phyloP scores from a whole-genome alignment of 2,113 vertebrate genomes.

The Turnix velox region DNA sequence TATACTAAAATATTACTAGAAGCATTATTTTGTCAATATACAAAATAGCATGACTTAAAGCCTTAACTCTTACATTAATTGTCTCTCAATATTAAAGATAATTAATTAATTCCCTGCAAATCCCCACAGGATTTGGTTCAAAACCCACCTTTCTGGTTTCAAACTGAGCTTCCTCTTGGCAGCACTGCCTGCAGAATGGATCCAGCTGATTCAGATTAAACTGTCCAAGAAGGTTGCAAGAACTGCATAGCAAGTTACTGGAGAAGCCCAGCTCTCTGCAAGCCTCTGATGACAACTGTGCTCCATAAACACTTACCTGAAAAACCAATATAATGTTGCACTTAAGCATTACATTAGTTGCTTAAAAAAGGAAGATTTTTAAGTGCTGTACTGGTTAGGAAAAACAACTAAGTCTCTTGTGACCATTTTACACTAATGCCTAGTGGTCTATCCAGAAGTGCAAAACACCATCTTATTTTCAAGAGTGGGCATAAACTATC shows the following conservation, averaged over 20 bases:
- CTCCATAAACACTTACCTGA: constrained; percentile 81
- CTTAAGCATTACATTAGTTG: background rate
- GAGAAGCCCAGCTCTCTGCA: constrained; percentile 96
- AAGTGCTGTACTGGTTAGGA: background rate
- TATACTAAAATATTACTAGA: background rate
- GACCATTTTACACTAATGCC: background rate
- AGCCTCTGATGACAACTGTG: constrained; percentile 88
- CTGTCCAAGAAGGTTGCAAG: constrained; percentile 91
- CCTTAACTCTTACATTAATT: background rate
- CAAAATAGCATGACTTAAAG: background rate
- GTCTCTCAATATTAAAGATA: background rate
- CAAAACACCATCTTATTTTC: background rate
- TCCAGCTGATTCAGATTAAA: constrained; percentile 87
- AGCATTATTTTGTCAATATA: background rate
- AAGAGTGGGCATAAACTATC: background rate
- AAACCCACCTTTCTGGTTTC: constrained; percentile 88
- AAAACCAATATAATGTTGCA: constrained; percentile 8
- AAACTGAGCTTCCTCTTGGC: constrained; percentile 93
- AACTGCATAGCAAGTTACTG: constrained; percentile 96
- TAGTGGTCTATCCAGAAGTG: background rate
- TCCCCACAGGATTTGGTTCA: background rate
- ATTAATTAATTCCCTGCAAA: background rate
- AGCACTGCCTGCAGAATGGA: constrained; percentile 87
- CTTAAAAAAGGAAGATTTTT: background rate
- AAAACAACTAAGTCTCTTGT: background rate